These are phyloP conservation scores for Crotophaga sulcirostris DNA, from an alignment of 2,113 vertebrate genomes.

Conservation along the genomic window DNA sequence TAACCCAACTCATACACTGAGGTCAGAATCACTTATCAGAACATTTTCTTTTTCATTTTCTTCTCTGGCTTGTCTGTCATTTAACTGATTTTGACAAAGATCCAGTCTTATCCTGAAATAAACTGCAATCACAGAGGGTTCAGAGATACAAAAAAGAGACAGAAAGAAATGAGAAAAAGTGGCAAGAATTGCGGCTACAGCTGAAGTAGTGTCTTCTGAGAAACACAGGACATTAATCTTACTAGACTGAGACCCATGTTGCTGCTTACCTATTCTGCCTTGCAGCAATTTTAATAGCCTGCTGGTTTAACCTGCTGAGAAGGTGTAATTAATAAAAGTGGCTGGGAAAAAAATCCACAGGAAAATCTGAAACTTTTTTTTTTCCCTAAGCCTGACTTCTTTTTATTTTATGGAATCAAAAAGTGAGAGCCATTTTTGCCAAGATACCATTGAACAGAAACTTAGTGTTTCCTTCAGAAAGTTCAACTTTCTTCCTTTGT, in stretches of 20 bases:
- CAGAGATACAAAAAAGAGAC: neutral
- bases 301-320: conserved; percentile 55
- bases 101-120: neutral
- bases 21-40: conserved; percentile 30
- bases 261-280: conserved; percentile 53
- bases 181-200: conserved; percentile 15
- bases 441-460: neutral
- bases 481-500: neutral
- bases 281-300: conserved; percentile 50
- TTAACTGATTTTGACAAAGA: conserved; percentile 45
- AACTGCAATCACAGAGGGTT: conserved; percentile 8
- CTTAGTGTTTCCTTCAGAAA: neutral
- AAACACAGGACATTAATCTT: conserved; percentile 51
- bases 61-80: neutral
- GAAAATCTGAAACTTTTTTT: neutral
- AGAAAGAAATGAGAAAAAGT: neutral
- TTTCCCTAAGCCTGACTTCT: neutral
- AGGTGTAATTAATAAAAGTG: conserved; percentile 65
- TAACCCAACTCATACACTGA: neutral
- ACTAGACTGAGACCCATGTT: conserved; percentile 5
- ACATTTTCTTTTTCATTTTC: neutral
- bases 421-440: neutral
- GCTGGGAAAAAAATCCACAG: neutral
- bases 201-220: conserved; percentile 33
- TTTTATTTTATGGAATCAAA: neutral